A percentile compares a stretch with the other conserved stretches of the same genome.
phyloP scores from a whole-genome alignment of 2,797 vertebrate genomes.

The Melanotaenia parkinsoni region DNA sequence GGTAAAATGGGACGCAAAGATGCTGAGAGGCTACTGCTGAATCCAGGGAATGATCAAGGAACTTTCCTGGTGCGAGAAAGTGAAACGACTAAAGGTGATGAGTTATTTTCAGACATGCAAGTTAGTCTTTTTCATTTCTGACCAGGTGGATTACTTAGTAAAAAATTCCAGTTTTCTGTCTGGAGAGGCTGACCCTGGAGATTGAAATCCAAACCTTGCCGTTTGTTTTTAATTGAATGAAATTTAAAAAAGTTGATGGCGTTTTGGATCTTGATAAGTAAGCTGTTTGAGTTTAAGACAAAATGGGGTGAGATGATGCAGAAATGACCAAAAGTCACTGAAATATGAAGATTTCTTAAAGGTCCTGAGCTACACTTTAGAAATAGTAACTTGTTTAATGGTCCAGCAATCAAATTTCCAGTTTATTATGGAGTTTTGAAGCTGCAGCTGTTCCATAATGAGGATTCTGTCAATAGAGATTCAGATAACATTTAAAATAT shows the following conservation, averaged over 20 bases:
- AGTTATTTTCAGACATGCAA: rapidly evolving
- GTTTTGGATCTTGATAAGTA: not conserved
- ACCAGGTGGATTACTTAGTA: not conserved
- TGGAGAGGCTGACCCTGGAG: not conserved
- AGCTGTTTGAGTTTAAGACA: not conserved
- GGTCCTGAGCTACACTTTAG: not conserved
- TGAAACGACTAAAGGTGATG: slow-evolving; percentile 96
- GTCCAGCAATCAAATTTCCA: not conserved
- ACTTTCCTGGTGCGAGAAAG: slow-evolving; percentile 96
- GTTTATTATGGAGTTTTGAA: too few relatives aligned
- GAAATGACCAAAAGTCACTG: not conserved
- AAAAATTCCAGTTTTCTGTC: not conserved
- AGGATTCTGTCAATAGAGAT: not conserved
- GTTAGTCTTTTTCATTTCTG: not conserved
- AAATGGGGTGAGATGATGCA: not conserved
- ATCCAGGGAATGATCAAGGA: slow-evolving; percentile 93
- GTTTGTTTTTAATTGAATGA: not conserved
- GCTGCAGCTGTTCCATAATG: not conserved
- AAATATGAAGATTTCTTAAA: not conserved
- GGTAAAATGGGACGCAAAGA: slow-evolving; percentile 98
- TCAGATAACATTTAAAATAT: not conserved
- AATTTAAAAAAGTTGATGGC: not conserved
- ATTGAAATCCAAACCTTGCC: not conserved
- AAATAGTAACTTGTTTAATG: not conserved
- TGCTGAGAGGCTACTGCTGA: slow-evolving; percentile 93